phyloP scores from a whole-genome alignment of 1,140 invertebrate species.

The Lepidurus arcticus region DNA sequence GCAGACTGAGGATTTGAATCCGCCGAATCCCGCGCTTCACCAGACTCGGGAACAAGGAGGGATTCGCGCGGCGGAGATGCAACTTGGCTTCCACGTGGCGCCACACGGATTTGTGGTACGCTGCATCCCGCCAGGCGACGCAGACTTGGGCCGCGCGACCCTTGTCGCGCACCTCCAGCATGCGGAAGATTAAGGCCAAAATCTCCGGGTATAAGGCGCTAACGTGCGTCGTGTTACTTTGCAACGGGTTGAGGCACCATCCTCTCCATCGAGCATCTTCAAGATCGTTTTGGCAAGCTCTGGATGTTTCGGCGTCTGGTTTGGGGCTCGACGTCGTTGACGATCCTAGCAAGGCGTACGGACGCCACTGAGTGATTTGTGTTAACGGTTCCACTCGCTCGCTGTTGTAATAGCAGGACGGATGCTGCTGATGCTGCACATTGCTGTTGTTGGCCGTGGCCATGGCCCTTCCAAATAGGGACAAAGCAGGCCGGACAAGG shows the following conservation, averaged over 20 bases:
- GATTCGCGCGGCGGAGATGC: constrained; percentile 74
- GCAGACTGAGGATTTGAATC: constrained; percentile 80
- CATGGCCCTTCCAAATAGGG: constrained; percentile 3
- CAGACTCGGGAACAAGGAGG: constrained; percentile 75
- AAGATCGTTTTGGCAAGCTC: neutral
- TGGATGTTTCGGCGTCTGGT: neutral
- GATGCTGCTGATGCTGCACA: neutral
- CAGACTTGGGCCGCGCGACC: constrained; percentile 87
- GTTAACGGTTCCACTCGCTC: neutral
- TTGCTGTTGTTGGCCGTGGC: constrained; percentile 5
- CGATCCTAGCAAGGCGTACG: neutral
- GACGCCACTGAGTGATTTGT: neutral
- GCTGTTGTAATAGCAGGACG: neutral
- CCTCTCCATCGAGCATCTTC: neutral
- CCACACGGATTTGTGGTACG: constrained; percentile 85
- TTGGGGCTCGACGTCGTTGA: neutral
- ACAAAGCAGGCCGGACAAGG: neutral
- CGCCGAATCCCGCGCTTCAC: constrained; percentile 78
- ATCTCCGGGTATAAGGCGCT: constrained; percentile 86
- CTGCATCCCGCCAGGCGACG: constrained; percentile 77
- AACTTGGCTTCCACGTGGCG: constrained; percentile 83
- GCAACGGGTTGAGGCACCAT: neutral
- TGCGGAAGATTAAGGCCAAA: constrained; percentile 82
- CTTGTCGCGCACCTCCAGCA: constrained; percentile 79
- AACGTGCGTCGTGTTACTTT: constrained; percentile 60